Evolutionary conservation across 2,797 vertebrate species (phyloP).

Genomic region (Falco novaeseelandiae): DNA sequence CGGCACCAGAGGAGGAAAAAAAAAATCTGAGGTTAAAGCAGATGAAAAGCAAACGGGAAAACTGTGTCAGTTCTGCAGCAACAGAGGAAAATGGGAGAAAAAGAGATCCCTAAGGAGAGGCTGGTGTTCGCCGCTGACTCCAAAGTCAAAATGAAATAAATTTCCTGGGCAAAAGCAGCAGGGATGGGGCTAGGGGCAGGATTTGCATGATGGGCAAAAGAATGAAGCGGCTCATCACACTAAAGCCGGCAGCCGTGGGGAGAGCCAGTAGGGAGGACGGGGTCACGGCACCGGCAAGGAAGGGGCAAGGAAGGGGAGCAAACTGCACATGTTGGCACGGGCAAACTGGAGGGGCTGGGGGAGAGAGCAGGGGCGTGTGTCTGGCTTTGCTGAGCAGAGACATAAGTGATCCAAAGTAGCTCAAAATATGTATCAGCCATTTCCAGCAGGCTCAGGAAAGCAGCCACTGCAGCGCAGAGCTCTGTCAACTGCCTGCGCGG

Average conservation of each 20-base stretch:
- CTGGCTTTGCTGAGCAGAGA: neutral
- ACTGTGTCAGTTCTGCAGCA: slow-evolving; percentile 6
- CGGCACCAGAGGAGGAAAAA: neutral
- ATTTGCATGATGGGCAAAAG: neutral
- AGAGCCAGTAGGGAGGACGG: neutral
- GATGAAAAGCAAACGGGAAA: slow-evolving; percentile 3
- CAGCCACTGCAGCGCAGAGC: neutral
- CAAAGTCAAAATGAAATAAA: neutral
- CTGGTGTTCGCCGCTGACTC: neutral
- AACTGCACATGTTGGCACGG: rapidly evolving
- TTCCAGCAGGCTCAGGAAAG: neutral
- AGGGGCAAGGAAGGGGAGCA: neutral
- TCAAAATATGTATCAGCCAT: rapidly evolving
- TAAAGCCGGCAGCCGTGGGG: neutral
- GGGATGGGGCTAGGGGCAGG: neutral
- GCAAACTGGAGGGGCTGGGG: neutral
- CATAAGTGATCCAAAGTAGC: neutral
- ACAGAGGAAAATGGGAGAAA: neutral
- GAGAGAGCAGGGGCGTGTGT: neutral
- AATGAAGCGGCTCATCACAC: neutral
- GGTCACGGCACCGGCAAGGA: neutral
- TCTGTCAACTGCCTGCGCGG: neutral
- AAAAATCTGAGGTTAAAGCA: neutral
- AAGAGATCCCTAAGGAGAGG: slow-evolving; percentile 12
- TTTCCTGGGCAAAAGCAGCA: neutral